Evolutionary conservation across 2,113 vertebrate species (phyloP).

Genomic region (Prunella fulvescens): DNA sequence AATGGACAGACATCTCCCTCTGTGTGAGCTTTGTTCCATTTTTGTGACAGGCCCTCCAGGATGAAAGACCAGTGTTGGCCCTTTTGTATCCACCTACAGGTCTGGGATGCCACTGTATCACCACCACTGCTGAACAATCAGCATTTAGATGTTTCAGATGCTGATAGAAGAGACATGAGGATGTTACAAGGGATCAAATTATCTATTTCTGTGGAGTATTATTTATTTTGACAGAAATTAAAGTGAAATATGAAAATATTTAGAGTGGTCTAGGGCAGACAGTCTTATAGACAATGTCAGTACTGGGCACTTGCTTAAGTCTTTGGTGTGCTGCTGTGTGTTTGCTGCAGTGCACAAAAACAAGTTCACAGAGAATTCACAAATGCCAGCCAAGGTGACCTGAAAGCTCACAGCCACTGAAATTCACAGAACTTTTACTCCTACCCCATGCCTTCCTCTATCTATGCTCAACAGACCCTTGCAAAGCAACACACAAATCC

Average conservation of each 20-base stretch:
- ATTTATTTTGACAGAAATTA: not conserved
- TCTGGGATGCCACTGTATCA: rapidly evolving
- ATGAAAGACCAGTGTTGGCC: not conserved
- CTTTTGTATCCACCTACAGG: not conserved
- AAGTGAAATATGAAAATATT: not conserved
- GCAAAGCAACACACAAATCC: not conserved
- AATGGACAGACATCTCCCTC: not conserved
- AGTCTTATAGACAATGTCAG: not conserved
- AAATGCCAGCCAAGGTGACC: not conserved
- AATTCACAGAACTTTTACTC: not conserved
- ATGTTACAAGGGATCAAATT: not conserved
- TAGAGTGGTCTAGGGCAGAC: not conserved
- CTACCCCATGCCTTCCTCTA: not conserved
- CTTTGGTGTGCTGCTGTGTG: not conserved
- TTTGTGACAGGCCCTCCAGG: not conserved
- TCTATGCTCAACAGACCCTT: not conserved
- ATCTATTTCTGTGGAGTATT: not conserved
- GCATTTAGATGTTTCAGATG: not conserved
- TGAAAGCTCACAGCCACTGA: not conserved
- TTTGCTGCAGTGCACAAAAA: not conserved
- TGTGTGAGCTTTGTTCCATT: not conserved
- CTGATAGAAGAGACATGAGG: not conserved
- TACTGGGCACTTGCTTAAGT: not conserved
- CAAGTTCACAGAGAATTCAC: not conserved
- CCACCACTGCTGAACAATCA: not conserved